phyloP scores from a whole-genome alignment of 2,797 vertebrate genomes.

The Xiphophorus birchmanni region DNA sequence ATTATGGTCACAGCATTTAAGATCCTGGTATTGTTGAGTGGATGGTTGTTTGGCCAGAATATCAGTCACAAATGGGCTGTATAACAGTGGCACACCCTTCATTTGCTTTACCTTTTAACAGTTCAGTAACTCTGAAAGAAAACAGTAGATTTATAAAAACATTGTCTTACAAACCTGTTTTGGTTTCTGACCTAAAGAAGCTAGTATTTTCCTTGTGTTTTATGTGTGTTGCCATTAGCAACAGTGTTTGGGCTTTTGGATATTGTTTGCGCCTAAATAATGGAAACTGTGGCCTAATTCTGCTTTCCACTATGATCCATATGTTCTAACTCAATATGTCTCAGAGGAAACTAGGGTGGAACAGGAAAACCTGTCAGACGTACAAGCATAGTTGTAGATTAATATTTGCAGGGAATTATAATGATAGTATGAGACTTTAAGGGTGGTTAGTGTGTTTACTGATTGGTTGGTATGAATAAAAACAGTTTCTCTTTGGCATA shows the following conservation, averaged over 20 bases:
- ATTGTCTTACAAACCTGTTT: not conserved
- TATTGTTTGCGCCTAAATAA: conserved; percentile 47
- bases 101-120: not conserved
- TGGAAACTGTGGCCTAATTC: conserved; percentile 62
- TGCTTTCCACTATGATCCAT: conserved; percentile 34
- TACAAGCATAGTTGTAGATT: not conserved
- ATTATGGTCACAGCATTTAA: conserved; percentile 30
- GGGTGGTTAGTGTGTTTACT: conserved; percentile 7
- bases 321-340: conserved; percentile 47
- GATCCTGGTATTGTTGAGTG: conserved; percentile 24
- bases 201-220: conserved; percentile 19
- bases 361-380: conserved; percentile 25
- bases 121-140: conserved; percentile 12
- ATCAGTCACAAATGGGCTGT: not conserved
- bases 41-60: conserved; percentile 10
- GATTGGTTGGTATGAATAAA: conserved; percentile 43
- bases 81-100: not conserved
- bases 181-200: conserved; percentile 7
- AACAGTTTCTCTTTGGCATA: conserved; percentile 32
- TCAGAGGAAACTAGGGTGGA: conserved; percentile 12
- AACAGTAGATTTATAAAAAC: not conserved
- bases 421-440: not conserved
- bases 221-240: conserved; percentile 59
- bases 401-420: not conserved
- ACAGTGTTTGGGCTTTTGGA: conserved; percentile 53